Conservation (phyloP, 2,113 vertebrate genomes). For the Fregata magnificens region DNA sequence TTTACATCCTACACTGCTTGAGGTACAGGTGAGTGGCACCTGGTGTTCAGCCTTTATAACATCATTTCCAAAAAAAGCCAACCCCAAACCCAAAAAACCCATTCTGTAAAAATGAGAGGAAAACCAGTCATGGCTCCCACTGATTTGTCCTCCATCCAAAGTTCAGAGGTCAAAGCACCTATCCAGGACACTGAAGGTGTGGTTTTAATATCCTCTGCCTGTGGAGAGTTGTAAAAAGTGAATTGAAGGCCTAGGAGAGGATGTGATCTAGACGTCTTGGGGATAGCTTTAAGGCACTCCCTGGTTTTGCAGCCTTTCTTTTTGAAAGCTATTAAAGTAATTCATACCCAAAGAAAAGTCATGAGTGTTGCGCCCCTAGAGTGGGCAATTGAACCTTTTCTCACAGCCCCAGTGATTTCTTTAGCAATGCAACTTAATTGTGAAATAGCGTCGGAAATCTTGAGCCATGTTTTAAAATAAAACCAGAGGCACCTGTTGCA, state of each 20-base stretch:
- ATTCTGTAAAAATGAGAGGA: background rate
- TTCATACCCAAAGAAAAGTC: background rate
- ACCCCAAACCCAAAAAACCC: fast-evolving
- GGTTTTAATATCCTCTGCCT: background rate
- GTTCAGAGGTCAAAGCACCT: background rate
- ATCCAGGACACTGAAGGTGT: background rate
- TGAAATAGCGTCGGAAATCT: background rate
- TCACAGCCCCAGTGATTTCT: background rate
- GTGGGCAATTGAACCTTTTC: background rate
- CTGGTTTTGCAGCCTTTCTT: background rate
- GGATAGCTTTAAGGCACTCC: background rate
- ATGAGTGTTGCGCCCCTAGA: background rate
- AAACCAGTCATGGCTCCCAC: background rate
- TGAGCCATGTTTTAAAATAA: background rate
- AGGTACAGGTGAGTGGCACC: background rate
- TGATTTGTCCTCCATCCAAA: background rate
- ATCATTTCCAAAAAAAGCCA: background rate
- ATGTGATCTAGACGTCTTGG: background rate
- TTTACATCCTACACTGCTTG: background rate
- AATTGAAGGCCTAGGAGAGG: background rate
- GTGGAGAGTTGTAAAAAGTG: background rate
- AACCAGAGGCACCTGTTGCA: background rate
- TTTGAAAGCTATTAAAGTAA: background rate
- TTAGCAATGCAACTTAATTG: background rate
- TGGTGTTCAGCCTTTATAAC: background rate